Conservation (phyloP, 2,113 vertebrate species). For the Murina feae region DNA sequence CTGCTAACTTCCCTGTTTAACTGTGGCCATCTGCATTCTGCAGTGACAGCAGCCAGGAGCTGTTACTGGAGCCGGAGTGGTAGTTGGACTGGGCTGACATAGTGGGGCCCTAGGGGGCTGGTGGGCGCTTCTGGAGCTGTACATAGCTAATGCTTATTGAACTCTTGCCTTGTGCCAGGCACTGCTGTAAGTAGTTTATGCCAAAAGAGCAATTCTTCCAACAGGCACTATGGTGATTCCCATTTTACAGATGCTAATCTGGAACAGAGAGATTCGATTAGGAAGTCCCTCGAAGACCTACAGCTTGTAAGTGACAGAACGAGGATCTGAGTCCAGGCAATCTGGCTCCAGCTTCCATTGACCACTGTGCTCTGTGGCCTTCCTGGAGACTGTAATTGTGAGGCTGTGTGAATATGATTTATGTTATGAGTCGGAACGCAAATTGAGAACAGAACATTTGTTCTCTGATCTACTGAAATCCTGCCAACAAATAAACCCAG, state of each 20-base stretch:
- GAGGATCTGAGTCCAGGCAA: not conserved
- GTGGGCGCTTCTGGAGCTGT: not conserved
- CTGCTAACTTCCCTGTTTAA: not conserved
- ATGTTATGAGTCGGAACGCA: not conserved
- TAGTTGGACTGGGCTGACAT: not conserved
- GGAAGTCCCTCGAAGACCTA: not conserved
- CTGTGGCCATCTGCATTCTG: conserved; percentile 15
- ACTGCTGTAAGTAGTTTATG: not conserved
- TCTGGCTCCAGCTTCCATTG: not conserved
- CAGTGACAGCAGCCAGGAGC: not conserved
- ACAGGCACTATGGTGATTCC: not conserved
- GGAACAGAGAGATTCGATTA: not conserved
- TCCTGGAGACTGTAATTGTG: not conserved
- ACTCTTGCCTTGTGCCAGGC: not conserved
- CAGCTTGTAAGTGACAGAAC: not conserved
- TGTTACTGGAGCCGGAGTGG: not conserved
- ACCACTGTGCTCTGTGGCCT: not conserved
- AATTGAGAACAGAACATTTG: not conserved
- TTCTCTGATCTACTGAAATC: not conserved
- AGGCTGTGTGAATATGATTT: not conserved
- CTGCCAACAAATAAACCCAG: not conserved
- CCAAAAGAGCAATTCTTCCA: not conserved
- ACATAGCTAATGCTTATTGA: not conserved
- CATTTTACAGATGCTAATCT: not conserved
- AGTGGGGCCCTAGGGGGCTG: not conserved